phyloP scores from a whole-genome alignment of 2,888 invertebrate species.

The Diaperis boleti region DNA sequence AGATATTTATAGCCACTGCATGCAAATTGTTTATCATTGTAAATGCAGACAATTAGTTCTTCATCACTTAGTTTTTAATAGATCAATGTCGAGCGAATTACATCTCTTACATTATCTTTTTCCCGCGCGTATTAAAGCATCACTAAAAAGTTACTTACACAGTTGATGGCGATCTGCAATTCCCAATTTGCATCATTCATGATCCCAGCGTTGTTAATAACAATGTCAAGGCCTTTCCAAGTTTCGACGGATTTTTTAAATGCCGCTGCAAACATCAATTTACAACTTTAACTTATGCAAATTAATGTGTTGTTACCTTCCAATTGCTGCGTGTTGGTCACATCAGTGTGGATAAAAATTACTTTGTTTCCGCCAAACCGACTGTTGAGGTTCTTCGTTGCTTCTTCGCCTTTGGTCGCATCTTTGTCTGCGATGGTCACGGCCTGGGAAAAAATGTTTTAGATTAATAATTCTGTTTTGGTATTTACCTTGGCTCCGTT shows the following conservation, averaged over 20 bases:
- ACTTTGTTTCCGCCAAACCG: constrained; percentile 77
- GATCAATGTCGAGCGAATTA: not conserved
- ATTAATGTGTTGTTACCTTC: constrained; percentile 71
- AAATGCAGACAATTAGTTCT: no score
- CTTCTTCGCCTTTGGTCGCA: constrained; percentile 69
- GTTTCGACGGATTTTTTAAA: constrained; percentile 59
- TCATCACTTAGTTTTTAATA: not conserved
- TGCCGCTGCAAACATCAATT: constrained; percentile 61
- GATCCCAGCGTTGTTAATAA: constrained; percentile 82
- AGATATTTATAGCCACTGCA: no score
- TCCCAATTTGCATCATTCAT: constrained; percentile 84
- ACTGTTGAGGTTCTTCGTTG: constrained; percentile 72
- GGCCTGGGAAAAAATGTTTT: constrained; percentile 48
- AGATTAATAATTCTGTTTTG: no score
- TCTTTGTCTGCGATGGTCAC: constrained; percentile 58
- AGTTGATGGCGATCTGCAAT: constrained; percentile 72
- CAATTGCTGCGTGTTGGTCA: constrained; percentile 79
- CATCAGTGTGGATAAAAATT: constrained; percentile 78
- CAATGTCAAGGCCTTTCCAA: constrained; percentile 68
- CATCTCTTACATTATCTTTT: no score
- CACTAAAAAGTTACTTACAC: constrained; percentile 56
- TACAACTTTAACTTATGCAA: not conserved
- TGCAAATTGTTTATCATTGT: no score
- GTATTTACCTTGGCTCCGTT: constrained; percentile 64
- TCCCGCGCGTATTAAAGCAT: no score